phyloP scores from a whole-genome alignment of 2,113 vertebrate species.

The Anhinga anhinga region DNA sequence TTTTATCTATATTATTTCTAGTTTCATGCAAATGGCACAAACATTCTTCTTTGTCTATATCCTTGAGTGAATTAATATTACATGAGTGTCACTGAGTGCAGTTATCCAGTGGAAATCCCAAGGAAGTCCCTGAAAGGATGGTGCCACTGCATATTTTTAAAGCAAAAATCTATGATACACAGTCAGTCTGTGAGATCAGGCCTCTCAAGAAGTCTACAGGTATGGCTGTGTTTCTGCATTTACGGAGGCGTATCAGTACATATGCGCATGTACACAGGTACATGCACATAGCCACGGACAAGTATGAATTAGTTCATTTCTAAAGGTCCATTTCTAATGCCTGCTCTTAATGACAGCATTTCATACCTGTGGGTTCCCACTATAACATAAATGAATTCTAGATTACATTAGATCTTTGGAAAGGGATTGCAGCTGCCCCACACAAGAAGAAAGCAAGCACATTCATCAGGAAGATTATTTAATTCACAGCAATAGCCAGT shows the following conservation, averaged over 20 bases:
- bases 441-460: not conserved
- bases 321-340: not conserved
- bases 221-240: not conserved
- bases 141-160: not conserved
- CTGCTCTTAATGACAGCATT: not conserved
- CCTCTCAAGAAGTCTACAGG: not conserved
- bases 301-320: not conserved
- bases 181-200: not conserved
- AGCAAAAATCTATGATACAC: not conserved
- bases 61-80: not conserved
- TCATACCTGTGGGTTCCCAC: not conserved
- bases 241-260: not conserved
- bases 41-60: not conserved
- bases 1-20: not conserved
- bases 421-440: not conserved
- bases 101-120: not conserved
- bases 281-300: not conserved
- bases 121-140: not conserved
- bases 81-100: not conserved
- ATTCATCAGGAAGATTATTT: not conserved
- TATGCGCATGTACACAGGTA: not conserved
- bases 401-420: not conserved
- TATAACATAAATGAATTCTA: not conserved
- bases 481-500: not conserved
- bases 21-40: not conserved